Percentiles rank a stretch among this genome's conserved stretches.
Evolutionary conservation across 1,140 invertebrate species (phyloP).

Genomic region (Homarus americanus): DNA sequence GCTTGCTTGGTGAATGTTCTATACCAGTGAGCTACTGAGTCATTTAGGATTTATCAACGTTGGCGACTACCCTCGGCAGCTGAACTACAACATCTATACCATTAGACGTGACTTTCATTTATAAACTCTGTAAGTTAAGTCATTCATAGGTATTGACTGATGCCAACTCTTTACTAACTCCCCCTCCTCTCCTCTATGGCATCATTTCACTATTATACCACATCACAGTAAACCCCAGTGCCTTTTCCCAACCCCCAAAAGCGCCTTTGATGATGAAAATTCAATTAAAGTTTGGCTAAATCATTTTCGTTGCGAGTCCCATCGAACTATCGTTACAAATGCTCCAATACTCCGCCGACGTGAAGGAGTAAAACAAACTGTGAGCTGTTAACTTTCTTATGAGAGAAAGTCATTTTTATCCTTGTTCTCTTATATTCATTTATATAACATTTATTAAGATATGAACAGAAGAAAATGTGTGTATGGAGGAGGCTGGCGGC

Average conservation of each 20-base stretch:
- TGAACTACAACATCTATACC: no score
- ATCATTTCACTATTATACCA: neutral
- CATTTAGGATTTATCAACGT: no score
- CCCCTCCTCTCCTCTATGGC: neutral
- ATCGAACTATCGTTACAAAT: slow-evolving; percentile 1
- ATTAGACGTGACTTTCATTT: no score
- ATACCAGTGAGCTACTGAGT: no score
- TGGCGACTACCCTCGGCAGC: no score
- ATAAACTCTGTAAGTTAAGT: no score
- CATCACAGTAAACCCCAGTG: neutral
- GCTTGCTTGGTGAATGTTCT: no score
- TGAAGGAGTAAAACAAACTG: neutral
- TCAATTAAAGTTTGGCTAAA: slow-evolving; percentile 28
- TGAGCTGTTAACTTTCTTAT: neutral
- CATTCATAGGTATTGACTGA: no score
- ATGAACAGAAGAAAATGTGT: neutral
- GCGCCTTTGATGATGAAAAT: slow-evolving; percentile 24
- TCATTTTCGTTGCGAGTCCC: slow-evolving; percentile 18
- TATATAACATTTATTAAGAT: neutral
- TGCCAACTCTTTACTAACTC: no score
- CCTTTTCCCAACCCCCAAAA: neutral
- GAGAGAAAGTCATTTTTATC: no score
- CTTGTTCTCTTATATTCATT: no score
- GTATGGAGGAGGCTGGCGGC: neutral
- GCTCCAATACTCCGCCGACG: neutral